Percentiles rank a stretch among this genome's conserved stretches.
These are phyloP conservation scores for Bothrops jararaca DNA, from an alignment of 2,113 vertebrate genomes.

Conservation along the genomic window DNA sequence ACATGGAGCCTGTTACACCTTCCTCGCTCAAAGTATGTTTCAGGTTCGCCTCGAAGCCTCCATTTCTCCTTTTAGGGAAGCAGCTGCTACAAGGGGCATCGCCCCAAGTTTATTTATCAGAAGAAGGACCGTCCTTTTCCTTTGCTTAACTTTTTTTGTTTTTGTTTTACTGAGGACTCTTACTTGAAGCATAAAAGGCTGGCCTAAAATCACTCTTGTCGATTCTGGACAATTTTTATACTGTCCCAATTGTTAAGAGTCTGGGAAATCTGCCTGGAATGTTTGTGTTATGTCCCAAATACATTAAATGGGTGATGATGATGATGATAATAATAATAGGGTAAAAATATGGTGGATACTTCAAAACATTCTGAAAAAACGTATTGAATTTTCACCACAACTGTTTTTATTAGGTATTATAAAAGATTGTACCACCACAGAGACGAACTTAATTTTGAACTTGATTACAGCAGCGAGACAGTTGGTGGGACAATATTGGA, in stretches of 20 bases:
- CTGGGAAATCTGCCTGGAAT: neutral
- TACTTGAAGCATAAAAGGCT: neutral
- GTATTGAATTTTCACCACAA: too few relatives aligned
- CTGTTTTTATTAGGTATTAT: too few relatives aligned
- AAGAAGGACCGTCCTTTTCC: neutral
- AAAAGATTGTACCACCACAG: too few relatives aligned
- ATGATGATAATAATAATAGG: too few relatives aligned
- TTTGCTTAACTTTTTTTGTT: neutral
- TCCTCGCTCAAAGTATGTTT: neutral
- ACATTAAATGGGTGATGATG: too few relatives aligned
- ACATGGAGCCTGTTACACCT: neutral
- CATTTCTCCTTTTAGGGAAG: neutral
- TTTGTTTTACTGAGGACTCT: neutral
- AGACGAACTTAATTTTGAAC: too few relatives aligned
- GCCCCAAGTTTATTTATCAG: neutral
- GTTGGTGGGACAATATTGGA: too few relatives aligned
- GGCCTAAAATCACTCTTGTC: neutral
- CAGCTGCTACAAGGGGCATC: too few relatives aligned
- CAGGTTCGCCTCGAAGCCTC: too few relatives aligned
- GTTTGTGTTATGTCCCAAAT: neutral
- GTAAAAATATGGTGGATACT: too few relatives aligned
- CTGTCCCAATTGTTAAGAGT: neutral
- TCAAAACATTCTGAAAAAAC: too few relatives aligned
- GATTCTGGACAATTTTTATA: neutral
- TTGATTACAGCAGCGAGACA: too few relatives aligned